These are phyloP conservation scores for Pachycephala philippinensis DNA, from an alignment of 2,113 vertebrate species.

Conservation along the genomic window DNA sequence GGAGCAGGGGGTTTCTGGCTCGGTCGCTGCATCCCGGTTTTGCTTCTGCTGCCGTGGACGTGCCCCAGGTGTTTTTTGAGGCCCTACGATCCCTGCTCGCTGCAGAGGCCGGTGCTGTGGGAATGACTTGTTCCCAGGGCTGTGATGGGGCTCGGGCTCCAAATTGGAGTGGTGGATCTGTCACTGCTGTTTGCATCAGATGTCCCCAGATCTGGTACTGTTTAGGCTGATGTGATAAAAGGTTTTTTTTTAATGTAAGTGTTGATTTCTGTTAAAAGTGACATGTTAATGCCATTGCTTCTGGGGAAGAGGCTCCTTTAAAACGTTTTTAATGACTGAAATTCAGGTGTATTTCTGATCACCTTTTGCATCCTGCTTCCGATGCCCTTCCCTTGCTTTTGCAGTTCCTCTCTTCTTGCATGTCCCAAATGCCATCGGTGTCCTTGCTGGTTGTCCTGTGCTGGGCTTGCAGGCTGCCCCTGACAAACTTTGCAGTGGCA, in stretches of 20 bases:
- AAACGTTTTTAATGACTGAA: neutral
- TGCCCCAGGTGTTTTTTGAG: neutral
- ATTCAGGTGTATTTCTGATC: neutral
- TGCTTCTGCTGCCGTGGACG: neutral
- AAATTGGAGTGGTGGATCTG: accelerated
- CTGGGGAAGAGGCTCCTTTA: neutral
- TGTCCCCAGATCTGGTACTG: accelerated
- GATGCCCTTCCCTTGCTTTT: neutral
- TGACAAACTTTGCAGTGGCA: neutral
- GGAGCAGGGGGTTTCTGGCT: neutral
- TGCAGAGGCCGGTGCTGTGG: neutral
- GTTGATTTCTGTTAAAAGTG: neutral
- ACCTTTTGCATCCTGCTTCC: neutral
- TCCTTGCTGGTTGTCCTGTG: neutral
- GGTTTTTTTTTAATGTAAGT: accelerated
- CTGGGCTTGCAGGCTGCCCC: neutral
- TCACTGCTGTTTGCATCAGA: neutral
- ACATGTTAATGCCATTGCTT: neutral
- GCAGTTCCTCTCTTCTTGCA: neutral
- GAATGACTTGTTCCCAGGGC: accelerated
- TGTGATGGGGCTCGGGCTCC: neutral
- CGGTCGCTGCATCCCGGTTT: accelerated
- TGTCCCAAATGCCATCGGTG: accelerated
- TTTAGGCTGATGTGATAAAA: neutral
- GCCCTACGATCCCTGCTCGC: accelerated